Evolutionary conservation across 53 echinoderm and acorn worm genomes (phyloP).

Genomic region (Zoroaster sp.): DNA sequence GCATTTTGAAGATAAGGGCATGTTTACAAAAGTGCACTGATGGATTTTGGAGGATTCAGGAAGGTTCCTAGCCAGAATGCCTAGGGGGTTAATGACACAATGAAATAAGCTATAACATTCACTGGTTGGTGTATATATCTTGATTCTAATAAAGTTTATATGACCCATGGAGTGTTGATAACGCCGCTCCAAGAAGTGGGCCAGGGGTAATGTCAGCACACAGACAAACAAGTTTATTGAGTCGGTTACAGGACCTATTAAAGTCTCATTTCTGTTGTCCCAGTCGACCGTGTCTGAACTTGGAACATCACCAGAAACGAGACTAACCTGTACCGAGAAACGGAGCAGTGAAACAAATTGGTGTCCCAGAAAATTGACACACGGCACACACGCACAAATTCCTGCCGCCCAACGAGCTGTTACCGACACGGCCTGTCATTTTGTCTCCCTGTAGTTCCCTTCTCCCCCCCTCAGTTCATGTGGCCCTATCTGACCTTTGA

Average conservation of each 20-base stretch:
- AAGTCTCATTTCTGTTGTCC: neutral
- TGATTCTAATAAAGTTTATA: too few species aligned
- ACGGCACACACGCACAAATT: neutral
- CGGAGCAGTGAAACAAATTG: neutral
- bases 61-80: too few species aligned
- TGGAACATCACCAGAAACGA: neutral
- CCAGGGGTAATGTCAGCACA: neutral
- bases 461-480: neutral
- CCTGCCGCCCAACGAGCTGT: conserved; percentile 24
- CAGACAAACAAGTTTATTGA: neutral
- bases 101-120: too few species aligned
- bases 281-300: neutral
- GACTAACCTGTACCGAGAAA: neutral
- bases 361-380: neutral
- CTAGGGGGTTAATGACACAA: too few species aligned
- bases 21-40: too few species aligned
- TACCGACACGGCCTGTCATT: conserved; percentile 16
- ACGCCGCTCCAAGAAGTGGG: neutral
- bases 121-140: too few species aligned
- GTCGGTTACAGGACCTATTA: neutral
- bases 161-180: too few species aligned
- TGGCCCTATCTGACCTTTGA: conserved; percentile 27
- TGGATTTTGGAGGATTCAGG: too few species aligned
- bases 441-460: neutral
- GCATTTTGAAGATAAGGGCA: too few species aligned